Base-by-base conservation (phyloP, 1,140 invertebrate species). In the Oppia nitens region DNA sequence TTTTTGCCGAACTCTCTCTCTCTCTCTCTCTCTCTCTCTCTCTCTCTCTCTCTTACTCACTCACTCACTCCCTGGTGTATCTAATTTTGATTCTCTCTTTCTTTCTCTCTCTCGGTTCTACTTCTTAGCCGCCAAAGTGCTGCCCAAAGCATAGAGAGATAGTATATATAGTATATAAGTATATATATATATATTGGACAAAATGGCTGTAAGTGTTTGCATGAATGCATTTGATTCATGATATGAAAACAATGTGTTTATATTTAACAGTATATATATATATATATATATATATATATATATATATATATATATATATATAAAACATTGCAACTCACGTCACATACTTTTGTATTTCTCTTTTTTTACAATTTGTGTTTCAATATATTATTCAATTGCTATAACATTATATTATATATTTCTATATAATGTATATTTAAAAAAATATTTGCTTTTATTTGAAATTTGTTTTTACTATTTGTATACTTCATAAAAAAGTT, bases 1-100 rank as follows among this genome's bases (percentile, higher is more conserved):
- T 52, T 52, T 52, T 52, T 21, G 12, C 51, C 49, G 4, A 14
- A 51, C 49, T 51, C 49, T 51, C 49, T 51, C 49, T 51, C 49
- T 51, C 49, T 51, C 49, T 51, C 49, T 51, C 49, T 51, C 49
- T 51, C 49, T 51, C 49, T 51, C 49, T 51, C 49, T 51, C 49
- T 51, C 49, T 51, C 49, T 51, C 49, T 51, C 49, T 51, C 49
- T 51, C 49, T 51, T 20, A 9, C 49, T 51, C 49, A 9, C 49
- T 51, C 49, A 9, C n/a, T n/a, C 49, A 9, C 49, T 51, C 14
- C 49, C n/a, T 17, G 17, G 6, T 40, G 32, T 9, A 9, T 40
- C 6, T 17, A 40, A 9, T 40, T 6, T 9, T 6, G 6, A 40
- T 17, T 40, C 6, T 40, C 32, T 40, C 17, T 40, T 17, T 40